phyloP scores from a whole-genome alignment of 2,888 invertebrate genomes.

The Hyposoter didymator region DNA sequence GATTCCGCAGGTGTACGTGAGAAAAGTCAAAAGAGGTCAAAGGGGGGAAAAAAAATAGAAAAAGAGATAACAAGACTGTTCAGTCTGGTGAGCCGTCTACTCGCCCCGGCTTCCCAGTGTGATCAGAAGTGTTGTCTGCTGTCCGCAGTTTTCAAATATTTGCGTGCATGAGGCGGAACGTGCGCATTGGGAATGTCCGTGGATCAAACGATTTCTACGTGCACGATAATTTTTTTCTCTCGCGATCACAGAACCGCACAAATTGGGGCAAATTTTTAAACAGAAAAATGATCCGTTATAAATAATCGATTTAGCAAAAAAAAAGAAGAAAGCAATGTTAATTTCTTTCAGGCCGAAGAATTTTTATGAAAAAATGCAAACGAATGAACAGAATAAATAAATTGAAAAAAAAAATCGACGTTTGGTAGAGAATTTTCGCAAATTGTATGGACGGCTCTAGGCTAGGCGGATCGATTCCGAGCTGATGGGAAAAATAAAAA shows the following conservation, averaged over 20 bases:
- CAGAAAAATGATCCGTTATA: background rate
- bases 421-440: background rate
- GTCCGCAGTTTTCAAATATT: background rate
- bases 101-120: background rate
- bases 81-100: conserved; percentile 14
- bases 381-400: background rate
- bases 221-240: background rate
- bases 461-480: background rate
- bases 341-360: background rate
- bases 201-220: background rate
- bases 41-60: background rate
- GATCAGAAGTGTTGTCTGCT: background rate
- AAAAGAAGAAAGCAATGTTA: background rate
- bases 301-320: too few relatives aligned
- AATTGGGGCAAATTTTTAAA: background rate
- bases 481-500: conserved; percentile 14
- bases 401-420: background rate
- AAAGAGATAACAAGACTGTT: background rate
- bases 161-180: background rate
- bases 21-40: conserved; percentile 8
- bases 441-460: background rate
- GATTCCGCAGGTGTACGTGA: conserved; percentile 45
- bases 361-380: background rate
- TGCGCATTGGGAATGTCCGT: background rate
- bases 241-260: background rate